phyloP scores from a whole-genome alignment of 2,888 invertebrate genomes.

The Cerastoderma edule region DNA sequence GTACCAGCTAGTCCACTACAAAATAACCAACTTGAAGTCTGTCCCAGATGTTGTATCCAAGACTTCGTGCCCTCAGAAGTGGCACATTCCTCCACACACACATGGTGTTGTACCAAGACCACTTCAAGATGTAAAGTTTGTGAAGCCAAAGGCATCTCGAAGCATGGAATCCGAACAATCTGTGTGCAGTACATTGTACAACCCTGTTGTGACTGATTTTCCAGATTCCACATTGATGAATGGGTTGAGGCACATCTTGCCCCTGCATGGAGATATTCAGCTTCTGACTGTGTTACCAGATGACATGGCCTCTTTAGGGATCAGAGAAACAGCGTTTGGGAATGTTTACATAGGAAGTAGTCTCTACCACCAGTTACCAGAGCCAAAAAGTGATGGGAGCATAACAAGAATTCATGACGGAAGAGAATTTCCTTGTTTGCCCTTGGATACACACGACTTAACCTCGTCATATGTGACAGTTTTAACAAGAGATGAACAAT shows the following conservation, averaged over 20 bases:
- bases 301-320: not conserved
- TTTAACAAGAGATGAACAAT: slow-evolving; percentile 16
- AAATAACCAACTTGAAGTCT: slow-evolving; percentile 12
- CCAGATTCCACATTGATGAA: slow-evolving; percentile 10
- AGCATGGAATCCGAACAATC: slow-evolving; percentile 19
- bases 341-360: slow-evolving; percentile 17
- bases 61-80: slow-evolving; percentile 25
- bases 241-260: slow-evolving; percentile 9
- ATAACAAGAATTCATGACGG: slow-evolving; percentile 20
- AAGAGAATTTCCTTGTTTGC: slow-evolving; percentile 15
- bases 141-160: slow-evolving; percentile 1
- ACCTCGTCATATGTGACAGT: not conserved
- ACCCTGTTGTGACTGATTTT: slow-evolving; percentile 19
- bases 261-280: slow-evolving; percentile 16
- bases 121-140: slow-evolving; percentile 11
- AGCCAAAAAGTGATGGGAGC: slow-evolving; percentile 25
- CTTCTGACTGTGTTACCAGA: slow-evolving; percentile 14
- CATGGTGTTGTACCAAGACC: slow-evolving; percentile 2
- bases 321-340: slow-evolving; percentile 10
- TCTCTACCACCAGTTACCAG: slow-evolving; percentile 23
- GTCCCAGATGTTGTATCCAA: slow-evolving; percentile 29
- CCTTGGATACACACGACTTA: slow-evolving; percentile 15
- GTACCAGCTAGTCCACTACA: slow-evolving; percentile 31
- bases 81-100: slow-evolving; percentile 20
- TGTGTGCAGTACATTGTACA: slow-evolving; percentile 35